Evolutionary conservation across 2,888 invertebrate genomes (phyloP), one percentile per base, ranked within the genome.

Genomic region (Rhyacophila evoluta): DNA sequence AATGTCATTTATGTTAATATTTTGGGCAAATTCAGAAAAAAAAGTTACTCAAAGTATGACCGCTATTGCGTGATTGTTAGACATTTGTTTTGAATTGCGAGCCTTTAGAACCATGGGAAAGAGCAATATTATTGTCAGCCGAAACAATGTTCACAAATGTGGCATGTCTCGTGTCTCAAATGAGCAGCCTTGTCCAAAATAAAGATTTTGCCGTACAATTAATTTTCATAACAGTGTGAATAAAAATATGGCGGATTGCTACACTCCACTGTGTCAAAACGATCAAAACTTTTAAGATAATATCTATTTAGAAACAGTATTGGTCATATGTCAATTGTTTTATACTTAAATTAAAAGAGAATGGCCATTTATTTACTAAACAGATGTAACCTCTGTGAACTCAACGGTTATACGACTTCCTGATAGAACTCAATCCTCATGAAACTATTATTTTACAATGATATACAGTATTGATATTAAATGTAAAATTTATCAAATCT

Each of bases 161-260:
- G 71, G 76, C 76, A 72, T 76, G 55, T 76, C 76, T 55, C 55
- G 55, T 71, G 33, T 11, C 28, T 55, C 55, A 55, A 55, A 55
- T 55, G 55, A 33, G 36, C 55, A 71, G 72, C 76, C 76, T 71
- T 76, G 71, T 27, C 55, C 41, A 71, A 41, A 72, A 70, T 76
- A 55, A 76, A 71, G 29, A 41, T 28, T 72, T 37, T 55, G 28
- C 33, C 19, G 72, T 29, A 76, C 76, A 76, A 76, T 76, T 72
- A 76, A 28, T 72, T 75, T 70, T 70, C 69, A 19, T 70, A 75
- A 28, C 76, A 70, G 68, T 75, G 76, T 27, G 76, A 76, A 76
- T 27, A 72, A 67, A 36, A 76, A 8, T 75, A 29, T 12, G 19
- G 8, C 55, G 55, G 15, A 72, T 76, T 76, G 71, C 71, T n/a